Percentiles rank a stretch among this genome's conserved stretches.
phyloP scores from a whole-genome alignment of 2,113 vertebrate genomes.

The Acinonyx jubatus region DNA sequence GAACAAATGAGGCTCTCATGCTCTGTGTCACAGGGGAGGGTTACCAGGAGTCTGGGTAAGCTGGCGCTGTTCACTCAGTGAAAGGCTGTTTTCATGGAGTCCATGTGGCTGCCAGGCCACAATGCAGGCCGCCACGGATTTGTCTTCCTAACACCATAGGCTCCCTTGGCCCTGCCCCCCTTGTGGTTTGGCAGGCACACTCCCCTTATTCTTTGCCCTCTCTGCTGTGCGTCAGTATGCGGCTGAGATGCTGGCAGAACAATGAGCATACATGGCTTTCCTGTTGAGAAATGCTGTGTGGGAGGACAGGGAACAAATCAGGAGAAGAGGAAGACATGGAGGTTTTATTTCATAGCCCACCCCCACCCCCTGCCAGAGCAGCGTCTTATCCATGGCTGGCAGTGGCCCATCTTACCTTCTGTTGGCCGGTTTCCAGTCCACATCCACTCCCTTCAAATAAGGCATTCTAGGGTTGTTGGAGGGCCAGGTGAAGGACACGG shows the following conservation, averaged over 20 bases:
- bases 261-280: constrained; percentile 4
- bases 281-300: constrained; percentile 42
- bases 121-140: neutral
- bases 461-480: neutral
- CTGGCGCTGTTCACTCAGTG: neutral
- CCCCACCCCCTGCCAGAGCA: neutral
- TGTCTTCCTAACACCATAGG: neutral
- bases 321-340: neutral
- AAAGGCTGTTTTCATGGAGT: neutral
- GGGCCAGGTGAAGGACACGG: no score
- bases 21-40: neutral
- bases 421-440: neutral
- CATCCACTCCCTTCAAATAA: neutral
- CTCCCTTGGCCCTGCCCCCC: neutral
- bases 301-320: neutral
- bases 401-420: neutral
- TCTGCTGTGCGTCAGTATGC: neutral
- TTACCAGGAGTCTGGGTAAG: neutral
- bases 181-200: constrained; percentile 65
- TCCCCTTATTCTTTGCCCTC: neutral
- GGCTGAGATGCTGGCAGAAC: neutral
- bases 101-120: neutral
- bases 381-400: neutral
- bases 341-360: neutral
- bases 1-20: neutral